Conservation (phyloP, 2,797 vertebrate genomes). For the Yasuhikotakia modesta region DNA sequence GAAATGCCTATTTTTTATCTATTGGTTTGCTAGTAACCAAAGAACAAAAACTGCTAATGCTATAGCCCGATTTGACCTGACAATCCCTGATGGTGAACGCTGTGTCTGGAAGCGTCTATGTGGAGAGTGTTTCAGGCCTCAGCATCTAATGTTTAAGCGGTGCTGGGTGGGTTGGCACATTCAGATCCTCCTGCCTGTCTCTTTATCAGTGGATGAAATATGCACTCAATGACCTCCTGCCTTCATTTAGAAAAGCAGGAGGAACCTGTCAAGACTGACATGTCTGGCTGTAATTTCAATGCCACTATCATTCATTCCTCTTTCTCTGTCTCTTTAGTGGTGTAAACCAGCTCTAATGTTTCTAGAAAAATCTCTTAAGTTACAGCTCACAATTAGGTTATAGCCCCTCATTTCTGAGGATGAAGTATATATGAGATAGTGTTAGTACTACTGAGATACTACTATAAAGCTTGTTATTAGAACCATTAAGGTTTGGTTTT, state of each 20-base stretch:
- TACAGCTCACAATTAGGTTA: conserved; percentile 12
- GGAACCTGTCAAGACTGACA: conserved; percentile 56
- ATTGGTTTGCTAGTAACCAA: too few relatives aligned
- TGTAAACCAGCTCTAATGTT: not conserved
- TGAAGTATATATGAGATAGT: conserved; percentile 7
- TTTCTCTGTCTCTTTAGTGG: conserved; percentile 15
- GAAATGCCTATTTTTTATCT: too few relatives aligned
- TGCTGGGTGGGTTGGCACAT: too few relatives aligned
- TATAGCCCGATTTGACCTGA: too few relatives aligned
- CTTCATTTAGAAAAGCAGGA: conserved; percentile 47
- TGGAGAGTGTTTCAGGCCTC: not conserved
- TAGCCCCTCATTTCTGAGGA: not conserved
- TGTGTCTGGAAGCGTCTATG: not conserved
- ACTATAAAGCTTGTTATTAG: not conserved
- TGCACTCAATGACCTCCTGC: conserved; percentile 45
- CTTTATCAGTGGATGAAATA: conserved; percentile 48
- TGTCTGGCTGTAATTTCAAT: conserved; percentile 57
- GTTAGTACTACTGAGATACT: too few relatives aligned
- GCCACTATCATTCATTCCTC: conserved; percentile 30
- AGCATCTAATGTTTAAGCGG: conserved; percentile 38
- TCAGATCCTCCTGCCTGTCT: too few relatives aligned
- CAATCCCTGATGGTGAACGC: too few relatives aligned
- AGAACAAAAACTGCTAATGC: too few relatives aligned
- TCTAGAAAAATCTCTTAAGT: conserved; percentile 31
- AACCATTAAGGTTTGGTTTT: not conserved